phyloP scores from a whole-genome alignment of 2,888 invertebrate species.

The Sepioteuthis lessoniana region DNA sequence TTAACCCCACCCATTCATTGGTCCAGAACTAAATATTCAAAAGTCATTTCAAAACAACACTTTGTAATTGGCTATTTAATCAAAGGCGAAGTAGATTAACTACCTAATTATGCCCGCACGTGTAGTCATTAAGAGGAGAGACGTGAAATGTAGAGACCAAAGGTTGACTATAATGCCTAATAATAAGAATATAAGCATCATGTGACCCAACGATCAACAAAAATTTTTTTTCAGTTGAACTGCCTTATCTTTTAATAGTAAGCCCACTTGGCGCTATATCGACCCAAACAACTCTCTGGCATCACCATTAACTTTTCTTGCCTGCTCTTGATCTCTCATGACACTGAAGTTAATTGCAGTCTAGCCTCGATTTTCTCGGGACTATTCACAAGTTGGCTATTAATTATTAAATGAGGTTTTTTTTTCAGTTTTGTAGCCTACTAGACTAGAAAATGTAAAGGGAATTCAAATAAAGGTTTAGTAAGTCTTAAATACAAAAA shows the following conservation, averaged over 20 bases:
- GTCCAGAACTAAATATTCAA: conserved; percentile 16
- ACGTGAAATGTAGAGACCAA: neutral
- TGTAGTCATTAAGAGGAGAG: neutral
- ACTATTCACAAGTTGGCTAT: no score
- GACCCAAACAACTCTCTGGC: neutral
- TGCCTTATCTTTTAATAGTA: neutral
- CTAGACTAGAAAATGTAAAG: no score
- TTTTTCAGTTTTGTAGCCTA: no score
- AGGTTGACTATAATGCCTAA: neutral
- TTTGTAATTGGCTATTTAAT: neutral
- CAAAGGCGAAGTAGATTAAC: neutral
- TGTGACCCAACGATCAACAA: neutral
- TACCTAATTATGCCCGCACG: conserved; percentile 6
- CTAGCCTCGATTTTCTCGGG: no score
- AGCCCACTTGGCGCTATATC: neutral
- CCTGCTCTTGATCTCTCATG: no score
- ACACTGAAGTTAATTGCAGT: no score
- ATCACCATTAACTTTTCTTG: no score
- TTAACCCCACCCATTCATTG: neutral
- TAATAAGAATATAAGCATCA: neutral
- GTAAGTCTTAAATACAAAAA: no score
- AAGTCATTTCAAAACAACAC: conserved; percentile 1
- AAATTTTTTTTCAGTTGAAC: neutral
- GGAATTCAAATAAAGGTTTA: no score
- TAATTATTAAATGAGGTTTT: no score